Evolutionary conservation across 2,113 vertebrate genomes (phyloP).

Genomic region (Oxyruncus cristatus): DNA sequence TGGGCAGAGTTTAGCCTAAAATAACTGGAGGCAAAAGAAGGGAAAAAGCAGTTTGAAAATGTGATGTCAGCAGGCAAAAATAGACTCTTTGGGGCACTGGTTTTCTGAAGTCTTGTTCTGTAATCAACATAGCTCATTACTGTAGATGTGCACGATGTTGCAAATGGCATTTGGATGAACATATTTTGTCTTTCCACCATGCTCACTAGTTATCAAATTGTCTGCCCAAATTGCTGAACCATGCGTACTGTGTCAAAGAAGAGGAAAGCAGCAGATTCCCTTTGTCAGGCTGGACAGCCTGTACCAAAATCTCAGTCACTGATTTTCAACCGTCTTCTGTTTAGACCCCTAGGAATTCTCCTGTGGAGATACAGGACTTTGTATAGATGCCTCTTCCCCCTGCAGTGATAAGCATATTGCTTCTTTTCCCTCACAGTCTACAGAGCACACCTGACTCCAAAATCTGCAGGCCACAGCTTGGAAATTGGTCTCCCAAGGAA

Average conservation of each 20-base stretch:
- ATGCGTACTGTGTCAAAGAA: neutral
- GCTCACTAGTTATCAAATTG: neutral
- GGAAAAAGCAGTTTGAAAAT: neutral
- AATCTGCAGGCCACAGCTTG: neutral
- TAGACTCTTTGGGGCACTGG: slow-evolving; percentile 9
- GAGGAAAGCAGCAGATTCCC: neutral
- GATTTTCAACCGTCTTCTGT: neutral
- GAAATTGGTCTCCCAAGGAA: neutral
- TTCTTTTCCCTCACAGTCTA: neutral
- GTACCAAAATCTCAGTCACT: neutral
- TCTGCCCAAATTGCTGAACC: slow-evolving; percentile 10
- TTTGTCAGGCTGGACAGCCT: neutral
- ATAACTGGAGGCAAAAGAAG: slow-evolving; percentile 19
- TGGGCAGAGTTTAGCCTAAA: slow-evolving; percentile 3
- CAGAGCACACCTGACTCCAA: neutral
- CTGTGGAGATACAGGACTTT: neutral
- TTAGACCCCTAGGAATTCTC: neutral
- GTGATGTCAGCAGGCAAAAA: slow-evolving; percentile 40
- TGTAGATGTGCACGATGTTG: neutral
- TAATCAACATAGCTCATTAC: slow-evolving; percentile 45
- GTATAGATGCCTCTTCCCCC: neutral
- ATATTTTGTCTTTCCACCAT: neutral
- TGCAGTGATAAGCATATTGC: neutral
- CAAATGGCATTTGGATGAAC: neutral
- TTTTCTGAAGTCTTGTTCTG: slow-evolving; percentile 8